Percentiles rank a stretch among this genome's conserved stretches.
Evolutionary conservation across 2,113 vertebrate genomes (phyloP).

Genomic region (Scolopax mira): DNA sequence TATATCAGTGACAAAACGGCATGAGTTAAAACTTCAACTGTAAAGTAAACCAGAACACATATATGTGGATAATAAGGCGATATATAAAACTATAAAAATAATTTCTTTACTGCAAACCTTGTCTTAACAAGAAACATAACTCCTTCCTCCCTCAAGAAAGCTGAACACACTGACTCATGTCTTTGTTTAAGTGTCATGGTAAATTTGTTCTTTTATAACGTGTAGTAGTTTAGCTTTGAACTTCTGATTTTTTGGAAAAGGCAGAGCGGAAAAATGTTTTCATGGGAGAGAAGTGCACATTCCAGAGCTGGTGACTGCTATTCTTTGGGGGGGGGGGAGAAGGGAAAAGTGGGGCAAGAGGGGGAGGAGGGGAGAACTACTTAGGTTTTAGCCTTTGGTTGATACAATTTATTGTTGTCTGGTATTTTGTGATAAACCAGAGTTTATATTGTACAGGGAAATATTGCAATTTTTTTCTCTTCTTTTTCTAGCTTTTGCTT

Average conservation of each 20-base stretch:
- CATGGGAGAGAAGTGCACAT: conserved; percentile 62
- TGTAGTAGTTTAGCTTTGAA: conserved; percentile 77
- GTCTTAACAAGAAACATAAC: conserved; percentile 71
- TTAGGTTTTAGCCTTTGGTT: conserved; percentile 5
- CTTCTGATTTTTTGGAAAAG: conserved; percentile 73
- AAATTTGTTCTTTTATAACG: conserved; percentile 74
- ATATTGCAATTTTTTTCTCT: neutral
- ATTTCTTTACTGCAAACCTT: conserved; percentile 54
- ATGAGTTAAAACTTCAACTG: neutral
- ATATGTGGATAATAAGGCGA: conserved; percentile 4
- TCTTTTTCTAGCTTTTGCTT: neutral
- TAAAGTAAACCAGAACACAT: neutral
- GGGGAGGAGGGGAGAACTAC: neutral
- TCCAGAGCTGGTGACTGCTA: conserved; percentile 65
- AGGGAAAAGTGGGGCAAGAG: neutral
- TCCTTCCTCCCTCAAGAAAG: conserved; percentile 62
- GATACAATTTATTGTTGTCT: conserved; percentile 52
- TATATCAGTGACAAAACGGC: neutral
- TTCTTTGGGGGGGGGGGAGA: neutral
- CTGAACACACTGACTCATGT: conserved; percentile 70
- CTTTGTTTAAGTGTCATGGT: conserved; percentile 76
- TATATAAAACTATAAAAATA: conserved; percentile 56
- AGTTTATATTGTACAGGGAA: conserved; percentile 22
- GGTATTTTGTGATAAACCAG: conserved; percentile 37
- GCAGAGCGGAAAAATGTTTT: conserved; percentile 74